These are phyloP conservation scores for Ailurus styani DNA, from an alignment of 2,113 vertebrate genomes.

Conservation along the genomic window DNA sequence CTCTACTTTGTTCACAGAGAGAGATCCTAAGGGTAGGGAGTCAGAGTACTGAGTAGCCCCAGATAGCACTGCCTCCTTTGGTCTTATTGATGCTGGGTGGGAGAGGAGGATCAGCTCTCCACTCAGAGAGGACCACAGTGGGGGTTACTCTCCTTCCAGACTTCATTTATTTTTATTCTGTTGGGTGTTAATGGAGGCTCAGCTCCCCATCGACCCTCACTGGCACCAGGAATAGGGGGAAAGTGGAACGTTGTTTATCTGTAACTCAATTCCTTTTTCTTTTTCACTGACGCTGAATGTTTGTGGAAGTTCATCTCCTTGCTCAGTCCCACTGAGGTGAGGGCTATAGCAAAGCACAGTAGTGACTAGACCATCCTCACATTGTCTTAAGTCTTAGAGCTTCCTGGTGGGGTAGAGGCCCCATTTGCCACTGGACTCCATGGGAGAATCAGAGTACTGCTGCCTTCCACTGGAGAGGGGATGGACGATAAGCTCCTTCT, in stretches of 20 bases:
- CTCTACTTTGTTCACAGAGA: not conserved
- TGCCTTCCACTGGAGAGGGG: not conserved
- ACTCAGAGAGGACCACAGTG: not conserved
- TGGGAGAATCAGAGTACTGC: not conserved
- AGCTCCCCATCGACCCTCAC: not conserved
- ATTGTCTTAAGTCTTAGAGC: not conserved
- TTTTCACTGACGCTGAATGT: not conserved
- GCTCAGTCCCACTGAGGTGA: not conserved
- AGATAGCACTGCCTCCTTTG: not conserved
- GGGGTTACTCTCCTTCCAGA: not conserved
- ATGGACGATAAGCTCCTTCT: not conserved
- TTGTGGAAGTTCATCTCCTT: not conserved
- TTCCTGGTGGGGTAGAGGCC: not conserved
- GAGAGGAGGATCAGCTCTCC: not conserved
- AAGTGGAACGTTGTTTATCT: not conserved
- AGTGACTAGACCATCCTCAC: not conserved
- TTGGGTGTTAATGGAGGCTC: not conserved
- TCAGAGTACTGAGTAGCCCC: not conserved
- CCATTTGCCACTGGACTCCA: not conserved
- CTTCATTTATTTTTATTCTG: not conserved
- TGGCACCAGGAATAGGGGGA: not conserved
- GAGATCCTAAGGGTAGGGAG: not conserved
- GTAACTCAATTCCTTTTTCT: not conserved
- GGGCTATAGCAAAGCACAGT: not conserved
- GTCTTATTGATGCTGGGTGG: not conserved